phyloP scores from a whole-genome alignment of 2,113 vertebrate species.

The Heterochromis multidens region DNA sequence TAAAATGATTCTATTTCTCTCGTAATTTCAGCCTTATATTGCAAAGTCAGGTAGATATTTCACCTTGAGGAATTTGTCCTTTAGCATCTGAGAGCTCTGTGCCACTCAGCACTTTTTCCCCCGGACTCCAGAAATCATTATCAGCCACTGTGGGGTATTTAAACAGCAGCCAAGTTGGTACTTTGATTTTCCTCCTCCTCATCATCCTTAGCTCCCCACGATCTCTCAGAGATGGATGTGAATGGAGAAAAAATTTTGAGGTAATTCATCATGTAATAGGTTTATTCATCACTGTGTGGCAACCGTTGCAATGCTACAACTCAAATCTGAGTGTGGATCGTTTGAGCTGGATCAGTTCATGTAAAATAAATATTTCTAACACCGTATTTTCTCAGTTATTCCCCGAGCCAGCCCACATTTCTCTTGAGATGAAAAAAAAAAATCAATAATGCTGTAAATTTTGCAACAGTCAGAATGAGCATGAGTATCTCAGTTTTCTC shows the following conservation, averaged over 20 bases:
- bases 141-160: conserved; percentile 67
- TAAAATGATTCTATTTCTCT: conserved; percentile 3
- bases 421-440: conserved; percentile 18
- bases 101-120: conserved; percentile 71
- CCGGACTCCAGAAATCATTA: conserved; percentile 70
- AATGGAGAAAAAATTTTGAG: conserved; percentile 15
- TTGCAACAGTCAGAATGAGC: conserved; percentile 25
- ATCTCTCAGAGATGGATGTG: conserved; percentile 13
- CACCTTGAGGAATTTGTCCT: conserved; percentile 75
- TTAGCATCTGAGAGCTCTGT: conserved; percentile 60
- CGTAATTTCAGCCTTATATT: conserved; percentile 45
- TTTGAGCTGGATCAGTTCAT: neutral
- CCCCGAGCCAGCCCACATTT: conserved; percentile 29
- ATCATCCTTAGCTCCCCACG: conserved; percentile 28
- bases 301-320: neutral
- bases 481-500: neutral
- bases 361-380: conserved; percentile 8
- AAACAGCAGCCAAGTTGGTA: conserved; percentile 59
- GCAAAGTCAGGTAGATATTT: conserved; percentile 65
- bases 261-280: neutral
- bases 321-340: neutral
- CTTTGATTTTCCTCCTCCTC: conserved; percentile 62
- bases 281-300: neutral
- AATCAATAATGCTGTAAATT: conserved; percentile 48
- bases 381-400: neutral